A percentile compares a stretch with the other conserved stretches of the same genome.
Conservation (phyloP, 2,797 vertebrate genomes). For the Neostethus bicornis region DNA sequence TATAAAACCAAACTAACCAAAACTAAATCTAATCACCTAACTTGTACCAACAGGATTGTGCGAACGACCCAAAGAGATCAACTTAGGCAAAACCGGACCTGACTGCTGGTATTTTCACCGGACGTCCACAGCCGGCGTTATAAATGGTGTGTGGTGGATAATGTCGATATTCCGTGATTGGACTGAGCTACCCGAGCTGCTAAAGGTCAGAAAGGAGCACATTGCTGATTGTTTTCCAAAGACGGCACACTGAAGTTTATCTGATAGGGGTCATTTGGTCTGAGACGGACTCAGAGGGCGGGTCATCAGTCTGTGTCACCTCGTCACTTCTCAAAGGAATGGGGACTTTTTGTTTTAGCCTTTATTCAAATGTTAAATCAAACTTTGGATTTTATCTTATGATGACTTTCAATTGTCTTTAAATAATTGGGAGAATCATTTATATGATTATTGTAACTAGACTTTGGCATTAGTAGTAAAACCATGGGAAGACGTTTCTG, state of each 20-base stretch:
- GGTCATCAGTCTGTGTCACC: slow-evolving; percentile 72
- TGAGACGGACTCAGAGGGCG: slow-evolving; percentile 53
- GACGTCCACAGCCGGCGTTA: slow-evolving; percentile 64
- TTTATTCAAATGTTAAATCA: slow-evolving; percentile 14
- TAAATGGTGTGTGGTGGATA: slow-evolving; percentile 73
- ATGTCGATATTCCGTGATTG: slow-evolving; percentile 80
- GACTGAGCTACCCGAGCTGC: slow-evolving; percentile 71
- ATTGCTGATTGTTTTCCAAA: slow-evolving; percentile 79
- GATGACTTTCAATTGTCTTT: too few species aligned
- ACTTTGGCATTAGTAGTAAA: too few species aligned
- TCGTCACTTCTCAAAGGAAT: slow-evolving; percentile 35
- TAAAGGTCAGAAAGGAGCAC: slow-evolving; percentile 77
- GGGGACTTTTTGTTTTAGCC: background rate
- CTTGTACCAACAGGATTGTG: slow-evolving; percentile 20
- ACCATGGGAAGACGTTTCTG: too few species aligned
- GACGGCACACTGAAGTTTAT: slow-evolving; percentile 73
- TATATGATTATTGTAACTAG: too few species aligned
- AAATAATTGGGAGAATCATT: too few species aligned
- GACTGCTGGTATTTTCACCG: slow-evolving; percentile 71
- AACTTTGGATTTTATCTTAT: too few species aligned
- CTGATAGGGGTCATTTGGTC: slow-evolving; percentile 76
- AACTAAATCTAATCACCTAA: slow-evolving; percentile 31
- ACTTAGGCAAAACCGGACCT: slow-evolving; percentile 67
- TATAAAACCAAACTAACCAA: too few species aligned
- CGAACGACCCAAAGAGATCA: slow-evolving; percentile 22